Evolutionary conservation across 1,140 invertebrate genomes (phyloP), one percentile per base, ranked within the genome.

Genomic region (Eriosoma lanigerum): DNA sequence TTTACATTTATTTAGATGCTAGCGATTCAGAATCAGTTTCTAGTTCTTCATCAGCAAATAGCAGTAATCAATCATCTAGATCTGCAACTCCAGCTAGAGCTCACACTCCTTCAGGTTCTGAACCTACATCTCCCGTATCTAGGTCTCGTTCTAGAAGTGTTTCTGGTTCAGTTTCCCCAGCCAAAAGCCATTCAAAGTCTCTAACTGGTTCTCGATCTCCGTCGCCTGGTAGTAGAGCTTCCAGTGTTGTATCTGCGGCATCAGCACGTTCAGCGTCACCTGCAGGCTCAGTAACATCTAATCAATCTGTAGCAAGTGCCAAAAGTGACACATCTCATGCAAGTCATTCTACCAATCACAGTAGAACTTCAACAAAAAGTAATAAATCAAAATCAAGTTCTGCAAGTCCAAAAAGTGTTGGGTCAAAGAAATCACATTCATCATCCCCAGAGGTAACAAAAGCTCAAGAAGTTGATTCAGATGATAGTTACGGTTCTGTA

Each of bases 141-240:
- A 62, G 54, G 5, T 78, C 73, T 60, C 73, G 54, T 60, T 76
- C 56, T 46, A 62, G 75, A 5, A 78, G 75, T 60, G 0, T 15
- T 56, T 81, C 85, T 84, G 44, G 84, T 83, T 81, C 81, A 64
- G 64, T 48, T 29, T 83, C 83, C n/a, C 75, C 82, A 9, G 84
- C 84, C n/a, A 87, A 85, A 32, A 82, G 75, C 4, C 82, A 66
- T 24, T 84, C 83, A 50, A 84, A 84, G n/a, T 85, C 85, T 66
- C 84, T 85, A 26, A 82, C 83, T 12, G 82, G 82, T 8, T 84
- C 82, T 48, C 83, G 81, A n/a, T 86, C 86, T 12, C 83, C 83
- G 26, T 84, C 84, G 17, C 70, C 81, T 17, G 82, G 81, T 81
- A 82, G 81, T 50, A 84, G 85, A 17, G 83, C 83, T 32, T 70